Evolutionary conservation across 2,113 vertebrate species (phyloP), one percentile per base, ranked within the genome.

Genomic region (Peromyscus polionotus): DNA sequence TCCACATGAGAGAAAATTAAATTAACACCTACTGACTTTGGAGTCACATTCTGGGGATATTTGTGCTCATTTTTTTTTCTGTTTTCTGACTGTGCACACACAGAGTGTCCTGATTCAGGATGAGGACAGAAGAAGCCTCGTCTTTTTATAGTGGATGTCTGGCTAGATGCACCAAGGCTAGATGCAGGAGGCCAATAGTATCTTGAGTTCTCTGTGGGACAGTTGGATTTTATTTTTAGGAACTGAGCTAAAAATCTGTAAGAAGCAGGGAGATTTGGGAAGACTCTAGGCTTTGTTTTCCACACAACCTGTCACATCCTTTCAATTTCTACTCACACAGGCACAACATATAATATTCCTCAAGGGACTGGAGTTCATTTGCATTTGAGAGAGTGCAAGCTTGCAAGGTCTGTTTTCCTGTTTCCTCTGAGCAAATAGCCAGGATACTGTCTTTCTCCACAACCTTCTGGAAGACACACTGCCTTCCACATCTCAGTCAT

Each of bases 311-410:
- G n/a, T 51, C 61, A 90, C 81, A 85, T 45, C 42, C 12, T 76
- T 81, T 73, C 28, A 36, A 48, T 48, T 95, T 86, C 77, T 85
- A 57, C 9, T 45, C 61, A 20, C 17, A 51, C 22, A 48, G 48
- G 10, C 10, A 20, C 26, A 59, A 61, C 19, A 28, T 89, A n/a
- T 94, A 88, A 57, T 86, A 87, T 63, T 95, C 59, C 90, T 65
- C 59, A 17, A 57, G 90, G 93, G 72, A 88, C 94, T 76, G 75
- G 68, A 63, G 42, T 92, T 90, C 79, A 77, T 97, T 94, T 95
- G 90, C 96, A 96, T 89, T 88, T 54, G 92, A 97, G 90, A 95
- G 85, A 77, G 33, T 24, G 5, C 42, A 79, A 63, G 76, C 93
- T 95, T 86, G 81, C 85, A 95, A 57, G 76, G 17, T 73, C 45